Base-by-base conservation (phyloP, 2,797 vertebrate species). In the Acrossocheilus wenchowensis region DNA sequence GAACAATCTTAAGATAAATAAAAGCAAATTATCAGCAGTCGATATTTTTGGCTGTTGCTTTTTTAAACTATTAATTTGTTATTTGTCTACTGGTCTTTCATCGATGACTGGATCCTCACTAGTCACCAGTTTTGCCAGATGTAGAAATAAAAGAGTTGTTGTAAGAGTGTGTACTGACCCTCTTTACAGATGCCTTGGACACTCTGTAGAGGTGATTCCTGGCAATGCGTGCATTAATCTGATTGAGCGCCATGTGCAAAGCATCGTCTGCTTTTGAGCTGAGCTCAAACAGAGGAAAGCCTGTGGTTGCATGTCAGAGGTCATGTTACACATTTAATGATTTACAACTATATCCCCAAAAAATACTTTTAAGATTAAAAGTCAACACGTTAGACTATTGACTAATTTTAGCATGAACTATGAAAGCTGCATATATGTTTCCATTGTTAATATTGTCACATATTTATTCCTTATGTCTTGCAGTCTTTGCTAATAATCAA, bases 201-300 rank as follows among this genome's bases (percentile, higher is more conserved):
- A 78, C 89, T 52, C 92, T 21, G 90, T 92, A 94, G 15, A 95
- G 93, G 57, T 81, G 23, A 11, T 3, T 71, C 15, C 43, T 82
- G 0, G 89, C 85, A 1, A 90, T 90, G 52, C 68, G 45, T 0
- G 87, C 41, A 90, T 95, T 95, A 88, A 93, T 88, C 75, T 91
- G 62, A 0, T 90, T 19, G 86, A 95, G 54, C 34, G 93, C 86
- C 26, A 87, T 91, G 41, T 4, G 79, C 0, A 95, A 89, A 3
- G 89, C 93, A 30, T 85, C 86, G 7, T 89, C 21, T 1, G 91
- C 92, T 48, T 88, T 81, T 6, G 91, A 57, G 36, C 85, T 64
- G 83, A 93, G 39, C 43, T 92, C 92, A 0, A 79, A 14, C 75
- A 89, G 39, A 0, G 92, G 93, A 34, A 86, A 3, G 23, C 92